Evolutionary conservation across 2,113 vertebrate species (phyloP), one percentile per base, ranked within the genome.

Genomic region (Peromyscus maniculatus): DNA sequence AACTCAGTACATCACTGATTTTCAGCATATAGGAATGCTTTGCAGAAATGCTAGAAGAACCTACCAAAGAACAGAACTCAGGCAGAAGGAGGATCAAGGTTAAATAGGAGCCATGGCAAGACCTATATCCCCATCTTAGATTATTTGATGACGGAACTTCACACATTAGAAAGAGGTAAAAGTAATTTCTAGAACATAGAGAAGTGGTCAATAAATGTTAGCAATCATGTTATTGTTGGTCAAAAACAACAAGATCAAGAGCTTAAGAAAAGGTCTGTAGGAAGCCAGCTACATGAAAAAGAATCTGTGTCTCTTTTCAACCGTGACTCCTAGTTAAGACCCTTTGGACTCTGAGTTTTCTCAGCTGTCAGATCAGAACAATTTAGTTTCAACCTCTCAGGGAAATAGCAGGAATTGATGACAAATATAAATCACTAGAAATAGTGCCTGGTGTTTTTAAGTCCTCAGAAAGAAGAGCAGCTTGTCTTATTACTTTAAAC

Each of bases 341-440:
- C 66, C 80, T 83, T 83, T 28, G 11, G 36, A 39, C 21, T 6
- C 80, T 55, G 28, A 64, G n/a, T 36, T 89, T 97, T 59, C 57
- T 52, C 62, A 77, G 88, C 22, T 59, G 39, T 86, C 95, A 94
- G 91, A 95, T 93, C 67, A 84, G 62, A 95, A 93, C n/a, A 80
- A 80, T 55, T 26, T 19, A 43, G 16, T 72, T 78, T 94, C 69
- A 79, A 79, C 55, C 3, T 71, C 33, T 57, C 13, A 89, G 72
- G 7, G 15, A 87, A 36, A 82, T 12, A n/a, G 33, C 57, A 57
- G 21, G 52, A 80, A 82, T 24, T 59, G 33, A 82, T 49, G 46
- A 87, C 33, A 67, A 78, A 83, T 43, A 43, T 36, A 9, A 90
- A 91, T 31, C 52, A 92, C 75, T 94, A 92, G 92, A 96, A 71